These are phyloP conservation scores for Elaphurus davidianus DNA, from an alignment of 2,113 vertebrate genomes.

Conservation along the genomic window DNA sequence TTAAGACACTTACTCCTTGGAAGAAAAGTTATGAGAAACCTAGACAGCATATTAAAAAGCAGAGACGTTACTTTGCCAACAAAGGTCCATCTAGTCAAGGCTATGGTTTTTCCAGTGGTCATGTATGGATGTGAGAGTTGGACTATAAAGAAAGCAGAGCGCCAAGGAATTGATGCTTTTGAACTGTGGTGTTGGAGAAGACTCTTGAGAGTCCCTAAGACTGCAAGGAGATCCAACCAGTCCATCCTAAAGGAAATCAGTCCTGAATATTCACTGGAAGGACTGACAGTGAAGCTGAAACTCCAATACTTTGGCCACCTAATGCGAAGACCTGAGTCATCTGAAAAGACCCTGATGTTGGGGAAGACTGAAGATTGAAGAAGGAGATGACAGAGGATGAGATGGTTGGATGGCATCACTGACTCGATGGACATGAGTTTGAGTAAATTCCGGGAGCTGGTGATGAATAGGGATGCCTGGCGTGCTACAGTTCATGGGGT, in stretches of 20 bases:
- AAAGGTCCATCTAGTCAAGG: background rate
- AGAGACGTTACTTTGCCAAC: background rate
- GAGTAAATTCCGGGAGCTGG: background rate
- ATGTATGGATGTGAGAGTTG: background rate
- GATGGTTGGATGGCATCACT: background rate
- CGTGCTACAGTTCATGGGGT: background rate
- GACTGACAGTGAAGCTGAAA: background rate
- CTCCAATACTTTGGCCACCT: background rate
- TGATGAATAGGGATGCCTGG: background rate
- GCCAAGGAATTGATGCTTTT: background rate
- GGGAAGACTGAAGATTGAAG: background rate
- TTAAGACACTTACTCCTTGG: background rate
- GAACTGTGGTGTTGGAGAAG: background rate
- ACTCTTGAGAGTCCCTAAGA: background rate
- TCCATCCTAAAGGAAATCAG: background rate
- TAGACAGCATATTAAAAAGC: background rate
- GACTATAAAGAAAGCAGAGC: background rate
- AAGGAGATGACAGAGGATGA: background rate
- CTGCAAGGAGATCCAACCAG: background rate
- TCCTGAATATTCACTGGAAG: background rate
- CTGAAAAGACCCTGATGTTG: background rate
- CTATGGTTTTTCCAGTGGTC: background rate
- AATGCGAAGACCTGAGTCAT: background rate
- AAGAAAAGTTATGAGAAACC: background rate
- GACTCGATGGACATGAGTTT: background rate